Percentiles rank a stretch among this genome's conserved stretches.
Conservation (phyloP, 2,113 vertebrate species). For the Gnathonemus echidnorhynchus region DNA sequence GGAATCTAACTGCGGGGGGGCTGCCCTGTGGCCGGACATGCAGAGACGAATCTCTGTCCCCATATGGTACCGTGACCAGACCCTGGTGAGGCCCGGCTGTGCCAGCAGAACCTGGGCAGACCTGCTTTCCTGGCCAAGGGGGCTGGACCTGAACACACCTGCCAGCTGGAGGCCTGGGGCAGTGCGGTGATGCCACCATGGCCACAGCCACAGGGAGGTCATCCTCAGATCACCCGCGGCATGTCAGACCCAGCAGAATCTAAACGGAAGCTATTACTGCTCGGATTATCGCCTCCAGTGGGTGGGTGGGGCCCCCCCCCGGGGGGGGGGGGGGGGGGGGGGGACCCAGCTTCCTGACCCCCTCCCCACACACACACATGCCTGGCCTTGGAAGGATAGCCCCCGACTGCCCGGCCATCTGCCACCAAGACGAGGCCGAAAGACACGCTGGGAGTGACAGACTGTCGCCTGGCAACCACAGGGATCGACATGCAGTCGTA, state of each 20-base stretch:
- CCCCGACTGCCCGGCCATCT: slow-evolving; percentile 69
- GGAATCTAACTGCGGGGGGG: not conserved
- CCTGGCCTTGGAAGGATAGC: slow-evolving; percentile 46
- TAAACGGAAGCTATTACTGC: slow-evolving; percentile 68
- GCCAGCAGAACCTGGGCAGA: not conserved
- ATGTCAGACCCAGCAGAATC: slow-evolving; percentile 46
- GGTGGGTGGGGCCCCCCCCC: not conserved
- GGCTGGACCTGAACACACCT: not conserved
- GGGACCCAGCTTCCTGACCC: not conserved
- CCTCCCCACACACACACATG: slow-evolving; percentile 28
- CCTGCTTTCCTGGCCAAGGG: not conserved
- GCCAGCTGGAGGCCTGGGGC: no score
- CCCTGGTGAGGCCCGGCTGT: not conserved
- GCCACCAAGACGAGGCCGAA: slow-evolving; percentile 52
- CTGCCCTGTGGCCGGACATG: not conserved
- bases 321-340: no score
- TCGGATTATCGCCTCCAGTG: slow-evolving; percentile 61
- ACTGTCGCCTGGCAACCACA: slow-evolving; percentile 49
- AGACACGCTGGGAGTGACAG: slow-evolving; percentile 44
- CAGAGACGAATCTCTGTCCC: not conserved
- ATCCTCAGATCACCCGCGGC: slow-evolving; percentile 41
- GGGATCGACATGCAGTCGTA: not conserved
- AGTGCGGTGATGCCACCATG: not conserved
- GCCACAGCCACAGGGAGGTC: slow-evolving; percentile 43
- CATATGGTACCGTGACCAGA: not conserved